Conservation (phyloP, 2,113 vertebrate species). For the Fulmarus glacialis region DNA sequence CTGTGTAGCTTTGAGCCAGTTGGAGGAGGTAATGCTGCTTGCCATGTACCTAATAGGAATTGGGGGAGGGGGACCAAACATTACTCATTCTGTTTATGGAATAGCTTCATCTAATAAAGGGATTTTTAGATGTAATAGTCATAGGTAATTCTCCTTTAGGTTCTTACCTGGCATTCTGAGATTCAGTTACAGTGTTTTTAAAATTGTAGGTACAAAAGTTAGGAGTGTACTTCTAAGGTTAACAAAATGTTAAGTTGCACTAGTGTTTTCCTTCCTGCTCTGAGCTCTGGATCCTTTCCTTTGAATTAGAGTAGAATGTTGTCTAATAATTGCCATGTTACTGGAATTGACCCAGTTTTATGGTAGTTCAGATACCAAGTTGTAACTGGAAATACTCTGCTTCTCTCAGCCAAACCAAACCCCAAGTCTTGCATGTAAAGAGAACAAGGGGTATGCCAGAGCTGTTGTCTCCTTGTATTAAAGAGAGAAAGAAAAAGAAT, state of each 20-base stretch:
- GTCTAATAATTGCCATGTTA: not conserved
- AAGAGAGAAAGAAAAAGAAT: not conserved
- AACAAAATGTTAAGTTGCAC: not conserved
- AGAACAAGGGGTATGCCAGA: not conserved
- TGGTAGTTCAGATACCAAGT: not conserved
- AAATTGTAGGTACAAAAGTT: not conserved
- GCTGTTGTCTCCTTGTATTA: not conserved
- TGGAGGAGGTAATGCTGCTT: not conserved
- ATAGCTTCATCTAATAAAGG: not conserved
- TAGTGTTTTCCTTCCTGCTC: not conserved
- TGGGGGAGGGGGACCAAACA: not conserved
- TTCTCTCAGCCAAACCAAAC: not conserved
- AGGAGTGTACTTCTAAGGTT: not conserved
- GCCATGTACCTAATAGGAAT: accelerated
- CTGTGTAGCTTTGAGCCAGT: not conserved
- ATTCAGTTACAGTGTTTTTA: not conserved
- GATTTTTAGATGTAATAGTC: not conserved
- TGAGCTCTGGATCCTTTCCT: not conserved
- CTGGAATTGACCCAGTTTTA: not conserved
- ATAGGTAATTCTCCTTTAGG: not conserved
- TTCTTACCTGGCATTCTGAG: not conserved
- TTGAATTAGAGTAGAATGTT: not conserved
- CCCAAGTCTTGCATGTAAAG: not conserved
- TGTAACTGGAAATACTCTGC: not conserved
- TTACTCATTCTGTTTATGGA: not conserved